Conservation (phyloP, 1,140 invertebrate genomes). For the Drosophila sp. region DNA sequence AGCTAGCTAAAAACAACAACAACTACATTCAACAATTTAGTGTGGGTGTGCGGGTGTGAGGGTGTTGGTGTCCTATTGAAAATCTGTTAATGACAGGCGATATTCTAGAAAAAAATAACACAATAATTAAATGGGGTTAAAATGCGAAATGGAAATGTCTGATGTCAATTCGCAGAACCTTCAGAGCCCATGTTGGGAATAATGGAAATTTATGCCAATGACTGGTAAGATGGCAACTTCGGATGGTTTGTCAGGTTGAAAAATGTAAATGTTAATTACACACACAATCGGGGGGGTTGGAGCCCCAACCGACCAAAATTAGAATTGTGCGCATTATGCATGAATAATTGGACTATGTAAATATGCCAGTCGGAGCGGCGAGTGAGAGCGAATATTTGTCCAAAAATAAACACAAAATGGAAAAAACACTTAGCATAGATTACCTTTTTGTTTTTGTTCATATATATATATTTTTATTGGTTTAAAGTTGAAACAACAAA, state of each 20-base stretch:
- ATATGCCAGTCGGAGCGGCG: slow-evolving; percentile 10
- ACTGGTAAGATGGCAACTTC: not conserved
- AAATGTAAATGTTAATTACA: slow-evolving; percentile 78
- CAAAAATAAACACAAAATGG: slow-evolving; percentile 10
- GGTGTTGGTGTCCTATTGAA: not conserved
- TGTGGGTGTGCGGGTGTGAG: slow-evolving; percentile 12
- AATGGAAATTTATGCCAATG: slow-evolving; percentile 62
- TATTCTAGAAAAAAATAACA: slow-evolving; percentile 1
- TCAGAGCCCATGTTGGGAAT: slow-evolving; percentile 13
- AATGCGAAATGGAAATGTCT: slow-evolving; percentile 10
- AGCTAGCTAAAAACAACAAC: slow-evolving; percentile 41
- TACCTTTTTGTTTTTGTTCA: slow-evolving; percentile 63
- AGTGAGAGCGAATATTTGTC: slow-evolving; percentile 32
- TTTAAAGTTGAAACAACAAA: slow-evolving; percentile 13
- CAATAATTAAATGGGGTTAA: slow-evolving; percentile 35
- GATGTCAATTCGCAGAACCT: not conserved
- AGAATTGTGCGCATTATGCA: slow-evolving; percentile 64
- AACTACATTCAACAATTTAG: slow-evolving; percentile 69
- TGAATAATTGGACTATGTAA: slow-evolving; percentile 57
- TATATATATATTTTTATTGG: slow-evolving; percentile 35
- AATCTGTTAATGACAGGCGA: slow-evolving; percentile 10
- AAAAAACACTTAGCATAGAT: slow-evolving; percentile 46
- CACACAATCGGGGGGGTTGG: slow-evolving; percentile 9
- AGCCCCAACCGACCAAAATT: slow-evolving; percentile 42
- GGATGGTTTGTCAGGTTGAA: slow-evolving; percentile 41